Base-by-base conservation (phyloP, 1,140 invertebrate genomes). In the Trachymyrmex cornetzi region DNA sequence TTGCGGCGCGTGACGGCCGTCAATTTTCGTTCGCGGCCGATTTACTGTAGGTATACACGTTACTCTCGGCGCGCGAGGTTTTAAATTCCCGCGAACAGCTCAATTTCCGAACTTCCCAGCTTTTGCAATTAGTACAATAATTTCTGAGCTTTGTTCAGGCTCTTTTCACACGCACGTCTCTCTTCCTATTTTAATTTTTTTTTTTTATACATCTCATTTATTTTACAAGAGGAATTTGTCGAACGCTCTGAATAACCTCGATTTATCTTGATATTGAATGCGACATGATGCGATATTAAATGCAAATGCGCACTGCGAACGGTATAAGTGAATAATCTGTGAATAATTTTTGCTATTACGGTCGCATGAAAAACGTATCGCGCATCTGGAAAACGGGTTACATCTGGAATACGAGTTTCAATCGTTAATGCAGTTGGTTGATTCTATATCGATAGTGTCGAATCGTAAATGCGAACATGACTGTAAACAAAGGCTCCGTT, bases 1-100 rank as follows among this genome's bases (percentile, higher is more conserved):
- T 89, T 75, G 50, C 57, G 48, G 61, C 72, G 81, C 87, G 82
- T 86, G 87, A 86, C 82, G 63, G 44, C 74, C 88, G 84, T 89
- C 88, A 89, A 89, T 88, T 89, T 86, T 81, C 75, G 59, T 44
- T 85, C 27, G 50, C 27, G 80, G 55, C 30, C 30, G 48, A 24
- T 48, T 66, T 77, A 44, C 27, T 38, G 48, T 50, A 50, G 38
- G 38, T 67, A 38, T 72, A 19, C 75, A 44, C 86, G 27, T 22
- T 44, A 30, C 14, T 27, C 44, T 14, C 22, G 77, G 44, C 7
- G 53, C 12, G 27, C 55, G 66, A 24, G 38, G 53, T 79, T 85
- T 72, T 57, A 44, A 75, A 88, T 81, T 88, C 57, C 16, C 80
- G 74, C 63, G 50, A 88, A 89, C 87, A 86, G 82, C 88, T 89